Conservation (phyloP, 2,113 vertebrate species). For the Grammomys surdaster region DNA sequence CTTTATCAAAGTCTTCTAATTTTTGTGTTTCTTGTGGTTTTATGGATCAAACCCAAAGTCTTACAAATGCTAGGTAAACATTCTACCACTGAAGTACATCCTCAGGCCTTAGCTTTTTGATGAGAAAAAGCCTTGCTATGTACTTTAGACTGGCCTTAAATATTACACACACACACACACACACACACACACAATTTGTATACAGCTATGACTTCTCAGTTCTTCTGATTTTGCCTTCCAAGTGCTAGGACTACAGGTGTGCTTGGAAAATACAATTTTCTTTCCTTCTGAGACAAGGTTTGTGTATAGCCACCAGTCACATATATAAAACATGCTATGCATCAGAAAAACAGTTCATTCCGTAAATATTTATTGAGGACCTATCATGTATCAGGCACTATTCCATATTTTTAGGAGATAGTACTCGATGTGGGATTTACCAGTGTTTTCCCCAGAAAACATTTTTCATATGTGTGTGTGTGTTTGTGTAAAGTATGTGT, state of each 20-base stretch:
- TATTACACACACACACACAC: neutral
- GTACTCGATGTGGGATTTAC: neutral
- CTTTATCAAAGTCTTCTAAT: conserved; percentile 37
- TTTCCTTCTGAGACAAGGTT: neutral
- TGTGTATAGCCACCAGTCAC: neutral
- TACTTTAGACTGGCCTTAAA: neutral
- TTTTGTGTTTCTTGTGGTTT: neutral
- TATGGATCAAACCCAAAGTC: neutral
- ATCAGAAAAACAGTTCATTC: neutral
- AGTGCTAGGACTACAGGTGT: neutral
- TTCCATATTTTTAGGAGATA: neutral
- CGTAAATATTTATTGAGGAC: neutral
- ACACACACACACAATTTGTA: neutral
- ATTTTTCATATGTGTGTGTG: neutral
- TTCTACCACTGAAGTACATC: neutral
- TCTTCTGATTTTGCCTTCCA: neutral
- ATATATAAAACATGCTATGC: neutral
- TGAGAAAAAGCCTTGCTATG: neutral
- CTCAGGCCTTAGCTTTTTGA: neutral
- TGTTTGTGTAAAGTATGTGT: neutral
- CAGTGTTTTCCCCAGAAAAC: neutral
- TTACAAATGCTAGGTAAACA: neutral
- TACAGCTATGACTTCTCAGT: neutral
- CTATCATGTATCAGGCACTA: neutral
- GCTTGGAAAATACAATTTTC: neutral